Percentiles rank a stretch among this genome's conserved stretches.
Conservation (phyloP, 2,888 invertebrate genomes). For the Amiota minor region DNA sequence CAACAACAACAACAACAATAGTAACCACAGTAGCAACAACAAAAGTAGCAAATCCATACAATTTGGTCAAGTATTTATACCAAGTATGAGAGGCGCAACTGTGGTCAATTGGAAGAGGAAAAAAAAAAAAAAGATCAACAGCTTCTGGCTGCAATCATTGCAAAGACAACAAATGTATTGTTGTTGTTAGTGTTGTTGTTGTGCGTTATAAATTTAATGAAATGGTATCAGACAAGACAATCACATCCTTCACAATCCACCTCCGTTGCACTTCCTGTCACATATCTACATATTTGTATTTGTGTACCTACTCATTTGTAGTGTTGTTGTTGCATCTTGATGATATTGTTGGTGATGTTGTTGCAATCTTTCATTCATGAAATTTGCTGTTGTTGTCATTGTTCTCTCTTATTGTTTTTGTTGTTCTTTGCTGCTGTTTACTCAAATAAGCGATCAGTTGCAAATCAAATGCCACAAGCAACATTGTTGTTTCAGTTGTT, state of each 20-base stretch:
- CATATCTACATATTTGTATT: neutral
- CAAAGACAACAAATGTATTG: neutral
- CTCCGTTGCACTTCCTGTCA: constrained; percentile 66
- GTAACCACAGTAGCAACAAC: constrained; percentile 39
- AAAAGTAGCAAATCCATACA: too few relatives aligned
- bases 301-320: neutral
- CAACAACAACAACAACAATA: constrained; percentile 28
- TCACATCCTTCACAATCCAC: constrained; percentile 62
- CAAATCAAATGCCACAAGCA: constrained; percentile 65
- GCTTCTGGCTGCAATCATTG: too few relatives aligned
- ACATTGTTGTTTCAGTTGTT: constrained; percentile 29
- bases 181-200: constrained; percentile 10
- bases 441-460: constrained; percentile 42
- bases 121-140: neutral
- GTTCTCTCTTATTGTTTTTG: constrained; percentile 59
- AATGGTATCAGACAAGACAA: constrained; percentile 35
- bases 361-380: constrained; percentile 65
- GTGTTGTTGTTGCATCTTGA: constrained; percentile 14
- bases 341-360: constrained; percentile 14
- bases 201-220: constrained; percentile 34
- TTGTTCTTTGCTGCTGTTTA: constrained; percentile 55
- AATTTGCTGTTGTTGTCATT: constrained; percentile 62
- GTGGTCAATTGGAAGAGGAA: too few relatives aligned
- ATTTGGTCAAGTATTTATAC: too few relatives aligned
- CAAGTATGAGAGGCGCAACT: too few relatives aligned